Conservation (phyloP, 2,888 invertebrate species). For the Priocnemis perturbator region DNA sequence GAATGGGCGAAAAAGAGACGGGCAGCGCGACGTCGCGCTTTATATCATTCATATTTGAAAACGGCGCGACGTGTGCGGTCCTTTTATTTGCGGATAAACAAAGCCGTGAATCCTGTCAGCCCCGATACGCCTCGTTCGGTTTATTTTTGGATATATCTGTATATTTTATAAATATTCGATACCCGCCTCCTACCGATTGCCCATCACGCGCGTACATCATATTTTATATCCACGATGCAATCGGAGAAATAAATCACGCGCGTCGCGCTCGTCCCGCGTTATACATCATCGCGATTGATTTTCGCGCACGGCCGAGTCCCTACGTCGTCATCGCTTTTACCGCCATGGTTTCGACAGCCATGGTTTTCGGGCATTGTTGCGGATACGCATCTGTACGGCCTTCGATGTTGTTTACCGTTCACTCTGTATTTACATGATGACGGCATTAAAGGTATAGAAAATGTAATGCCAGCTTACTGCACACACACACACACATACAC, state of each 20-base stretch:
- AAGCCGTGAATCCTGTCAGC: constrained; percentile 22
- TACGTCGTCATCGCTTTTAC: neutral
- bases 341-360: neutral
- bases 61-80: constrained; percentile 12
- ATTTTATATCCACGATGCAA: constrained; percentile 2
- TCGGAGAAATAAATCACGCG: constrained; percentile 10
- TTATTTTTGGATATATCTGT: constrained; percentile 32
- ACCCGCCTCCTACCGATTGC: constrained; percentile 5
- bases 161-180: constrained; percentile 42
- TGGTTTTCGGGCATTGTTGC: too few species aligned
- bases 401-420: constrained; percentile 2
- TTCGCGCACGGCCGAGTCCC: neutral
- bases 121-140: constrained; percentile 18
- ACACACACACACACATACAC: too few species aligned
- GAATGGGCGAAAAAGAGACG: neutral
- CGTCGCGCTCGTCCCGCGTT: neutral
- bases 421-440: too few species aligned
- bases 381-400: too few species aligned
- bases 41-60: constrained; percentile 35
- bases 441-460: too few species aligned
- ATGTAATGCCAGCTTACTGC: too few species aligned
- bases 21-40: constrained; percentile 18
- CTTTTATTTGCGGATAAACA: constrained; percentile 37
- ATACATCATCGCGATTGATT: constrained; percentile 4
- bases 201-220: constrained; percentile 11